phyloP scores from a whole-genome alignment of 1,140 invertebrate genomes.

The Sitodiplosis mosellana region DNA sequence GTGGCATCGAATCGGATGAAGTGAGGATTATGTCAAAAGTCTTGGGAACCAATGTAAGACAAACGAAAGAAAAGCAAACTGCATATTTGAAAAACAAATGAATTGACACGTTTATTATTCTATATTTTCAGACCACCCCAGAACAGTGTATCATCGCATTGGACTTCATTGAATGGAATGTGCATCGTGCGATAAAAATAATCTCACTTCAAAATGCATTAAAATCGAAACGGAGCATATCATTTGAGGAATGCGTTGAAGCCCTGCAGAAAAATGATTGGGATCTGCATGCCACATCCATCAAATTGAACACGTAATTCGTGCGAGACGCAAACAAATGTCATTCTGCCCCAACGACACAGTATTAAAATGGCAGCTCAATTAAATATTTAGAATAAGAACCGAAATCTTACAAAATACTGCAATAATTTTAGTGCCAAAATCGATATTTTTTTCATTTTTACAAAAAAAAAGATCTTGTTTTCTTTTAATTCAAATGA shows the following conservation, averaged over 20 bases:
- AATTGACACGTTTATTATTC: background rate
- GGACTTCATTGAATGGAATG: conserved; percentile 72
- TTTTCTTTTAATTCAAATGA: no score
- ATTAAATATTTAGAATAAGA: no score
- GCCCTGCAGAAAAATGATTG: conserved; percentile 26
- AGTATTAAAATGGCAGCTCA: no score
- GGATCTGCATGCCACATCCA: conserved; percentile 23
- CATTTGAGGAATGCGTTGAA: conserved; percentile 23
- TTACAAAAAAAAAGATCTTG: no score
- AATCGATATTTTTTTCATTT: no score
- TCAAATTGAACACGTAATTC: conserved; percentile 17
- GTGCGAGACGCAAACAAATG: no score
- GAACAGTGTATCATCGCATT: conserved; percentile 64
- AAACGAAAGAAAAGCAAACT: no score
- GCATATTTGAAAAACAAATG: no score
- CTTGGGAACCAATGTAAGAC: conserved; percentile 59
- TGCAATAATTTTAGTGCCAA: no score
- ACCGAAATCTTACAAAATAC: no score
- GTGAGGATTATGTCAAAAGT: conserved; percentile 83
- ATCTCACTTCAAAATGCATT: conserved; percentile 51
- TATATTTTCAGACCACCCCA: conserved; percentile 40
- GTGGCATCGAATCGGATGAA: conserved; percentile 72
- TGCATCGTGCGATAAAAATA: conserved; percentile 75
- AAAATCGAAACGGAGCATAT: conserved; percentile 19
- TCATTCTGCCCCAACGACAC: no score